Evolutionary conservation across 2,888 invertebrate genomes (phyloP), one percentile per base, ranked within the genome.

Genomic region (Oxycera nigricornis): DNA sequence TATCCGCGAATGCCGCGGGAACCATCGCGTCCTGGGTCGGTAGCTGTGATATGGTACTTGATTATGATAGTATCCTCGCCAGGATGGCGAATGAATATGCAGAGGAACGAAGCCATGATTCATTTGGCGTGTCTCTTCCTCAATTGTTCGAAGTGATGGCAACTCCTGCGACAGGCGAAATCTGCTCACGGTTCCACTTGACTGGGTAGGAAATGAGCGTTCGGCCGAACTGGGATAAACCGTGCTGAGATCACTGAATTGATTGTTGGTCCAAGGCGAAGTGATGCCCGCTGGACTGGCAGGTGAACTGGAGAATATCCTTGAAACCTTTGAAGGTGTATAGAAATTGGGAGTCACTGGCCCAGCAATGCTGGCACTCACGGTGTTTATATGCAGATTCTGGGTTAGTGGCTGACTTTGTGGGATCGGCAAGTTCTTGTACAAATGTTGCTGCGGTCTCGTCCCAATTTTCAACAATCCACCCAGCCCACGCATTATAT

Each of bases 231-330:
- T 92, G 57, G 93, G 91, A 81, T 92, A 90, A 76, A 95, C 95
- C 55, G 94, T 94, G 86, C 95, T 95, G 80, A 95, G 89, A 86
- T 95, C 95, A 82, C 93, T 94, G 81, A 93, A 92, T 22, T 80
- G 80, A 86, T 94, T 93, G 76, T 91, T 88, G 20, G 92, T 90
- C 88, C 91, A 91, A 74, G 92, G 91, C 2, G 91, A 88, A 82
- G 89, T 88, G 59, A 88, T 81, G 79, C 81, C 79, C 77, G 87
- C 84, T 11, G 88, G 89, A 76, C 89, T 89, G 83, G 90, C 90
- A 52, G 91, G 90, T 2, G 92, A 91, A 86, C 91, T 89, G 80
- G 86, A 90, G 84, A 86, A 91, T 81, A 91, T 89, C 83, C 86
- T 85, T 0, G 88, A 88, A 2, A 83, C 79, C 1, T 83, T 79